phyloP scores from a whole-genome alignment of 2,113 vertebrate species.

The Accipiter virgatus region DNA sequence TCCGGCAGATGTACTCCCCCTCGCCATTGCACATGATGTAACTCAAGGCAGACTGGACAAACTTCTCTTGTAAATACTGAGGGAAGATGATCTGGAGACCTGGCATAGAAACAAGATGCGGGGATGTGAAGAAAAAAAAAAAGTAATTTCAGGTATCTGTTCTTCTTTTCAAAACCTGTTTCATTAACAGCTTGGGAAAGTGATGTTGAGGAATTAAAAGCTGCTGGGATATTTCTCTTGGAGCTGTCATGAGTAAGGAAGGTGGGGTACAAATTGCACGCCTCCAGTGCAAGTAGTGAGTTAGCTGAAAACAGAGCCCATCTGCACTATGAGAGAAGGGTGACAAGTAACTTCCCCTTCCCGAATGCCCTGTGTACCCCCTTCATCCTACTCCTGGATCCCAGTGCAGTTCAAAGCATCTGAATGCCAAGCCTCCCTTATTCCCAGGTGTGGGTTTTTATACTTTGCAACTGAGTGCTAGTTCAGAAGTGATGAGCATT shows the following conservation, averaged over 20 bases:
- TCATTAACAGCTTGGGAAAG: slow-evolving; percentile 52
- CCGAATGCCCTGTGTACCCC: not conserved
- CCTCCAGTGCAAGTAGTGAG: not conserved
- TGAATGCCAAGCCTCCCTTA: not conserved
- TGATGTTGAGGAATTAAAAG: not conserved
- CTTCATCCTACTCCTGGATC: not conserved
- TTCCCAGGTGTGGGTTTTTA: not conserved
- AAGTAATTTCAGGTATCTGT: not conserved
- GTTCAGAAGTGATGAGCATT: not conserved
- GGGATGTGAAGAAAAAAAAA: not conserved
- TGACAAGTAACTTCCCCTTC: not conserved
- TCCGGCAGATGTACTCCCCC: slow-evolving; percentile 91
- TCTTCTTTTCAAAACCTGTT: not conserved
- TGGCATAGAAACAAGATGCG: slow-evolving; percentile 52
- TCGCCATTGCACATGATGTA: slow-evolving; percentile 99
- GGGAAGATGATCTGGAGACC: slow-evolving; percentile 99
- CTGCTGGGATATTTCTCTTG: not conserved
- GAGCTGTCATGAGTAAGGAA: not conserved
- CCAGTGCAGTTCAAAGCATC: not conserved
- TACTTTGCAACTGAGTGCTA: not conserved
- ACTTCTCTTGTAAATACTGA: slow-evolving; percentile 98
- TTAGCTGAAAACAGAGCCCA: not conserved
- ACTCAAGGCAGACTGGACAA: slow-evolving; percentile 97
- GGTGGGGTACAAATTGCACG: not conserved
- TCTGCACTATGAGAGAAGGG: not conserved